Percentiles rank a stretch among this genome's conserved stretches.
phyloP scores from a whole-genome alignment of 2,888 invertebrate species.

The Lasiommata megera region DNA sequence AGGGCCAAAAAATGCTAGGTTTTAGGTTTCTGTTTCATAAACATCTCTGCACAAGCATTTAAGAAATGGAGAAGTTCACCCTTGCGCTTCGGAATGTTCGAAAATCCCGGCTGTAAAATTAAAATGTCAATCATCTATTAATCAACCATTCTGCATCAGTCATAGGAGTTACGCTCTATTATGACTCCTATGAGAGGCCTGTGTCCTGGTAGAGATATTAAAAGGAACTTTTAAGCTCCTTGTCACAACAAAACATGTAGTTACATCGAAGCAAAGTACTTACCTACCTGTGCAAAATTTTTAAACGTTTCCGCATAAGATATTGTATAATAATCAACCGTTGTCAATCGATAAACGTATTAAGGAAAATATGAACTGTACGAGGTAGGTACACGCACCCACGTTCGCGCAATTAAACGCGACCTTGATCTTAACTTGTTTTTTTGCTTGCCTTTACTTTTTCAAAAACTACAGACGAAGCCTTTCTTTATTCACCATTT shows the following conservation, averaged over 20 bases:
- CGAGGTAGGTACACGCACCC: neutral
- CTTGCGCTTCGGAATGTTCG: too few species aligned
- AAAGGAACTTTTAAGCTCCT: too few species aligned
- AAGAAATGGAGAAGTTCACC: too few species aligned
- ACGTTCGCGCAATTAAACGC: slow-evolving; percentile 8
- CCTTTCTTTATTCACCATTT: neutral
- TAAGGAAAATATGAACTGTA: slow-evolving; percentile 14
- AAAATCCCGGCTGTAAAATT: too few species aligned
- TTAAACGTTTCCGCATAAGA: slow-evolving; percentile 17
- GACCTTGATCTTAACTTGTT: slow-evolving; percentile 8
- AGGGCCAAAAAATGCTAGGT: too few species aligned
- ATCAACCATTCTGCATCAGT: too few species aligned
- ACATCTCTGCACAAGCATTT: too few species aligned
- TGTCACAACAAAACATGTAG: neutral
- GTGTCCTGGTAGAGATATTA: too few species aligned
- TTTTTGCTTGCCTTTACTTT: neutral
- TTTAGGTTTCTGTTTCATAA: too few species aligned
- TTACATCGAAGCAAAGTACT: neutral
- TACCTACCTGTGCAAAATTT: slow-evolving; percentile 1
- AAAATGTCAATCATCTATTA: too few species aligned
- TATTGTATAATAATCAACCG: slow-evolving; percentile 2
- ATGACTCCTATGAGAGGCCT: too few species aligned
- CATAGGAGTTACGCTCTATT: too few species aligned
- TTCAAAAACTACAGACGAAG: neutral
- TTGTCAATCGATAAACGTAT: slow-evolving; percentile 15